A percentile compares a stretch with the other conserved stretches of the same genome.
phyloP scores from a whole-genome alignment of 2,888 invertebrate genomes.

The Drosophila gaucha region DNA sequence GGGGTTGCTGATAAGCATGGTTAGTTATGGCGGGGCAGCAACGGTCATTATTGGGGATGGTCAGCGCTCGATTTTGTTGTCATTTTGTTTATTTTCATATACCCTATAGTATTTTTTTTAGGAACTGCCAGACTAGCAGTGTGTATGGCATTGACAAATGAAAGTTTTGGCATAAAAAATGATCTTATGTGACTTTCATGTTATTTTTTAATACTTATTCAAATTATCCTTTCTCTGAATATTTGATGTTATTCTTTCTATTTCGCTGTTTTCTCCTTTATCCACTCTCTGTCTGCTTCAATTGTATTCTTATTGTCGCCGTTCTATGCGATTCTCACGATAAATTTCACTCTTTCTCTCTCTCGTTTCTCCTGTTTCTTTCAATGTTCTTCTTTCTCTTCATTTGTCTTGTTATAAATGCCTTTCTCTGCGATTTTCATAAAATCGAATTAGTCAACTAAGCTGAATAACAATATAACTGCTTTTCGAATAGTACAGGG shows the following conservation, averaged over 20 bases:
- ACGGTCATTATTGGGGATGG: slow-evolving; percentile 28
- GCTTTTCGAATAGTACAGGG: neutral
- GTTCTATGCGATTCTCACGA: no score
- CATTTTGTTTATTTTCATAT: slow-evolving; percentile 25
- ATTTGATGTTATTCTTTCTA: neutral
- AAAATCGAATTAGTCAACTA: no score
- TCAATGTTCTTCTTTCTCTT: no score
- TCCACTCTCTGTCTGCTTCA: neutral
- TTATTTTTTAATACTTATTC: neutral
- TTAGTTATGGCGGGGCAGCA: neutral
- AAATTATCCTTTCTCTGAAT: no score
- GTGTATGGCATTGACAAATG: neutral
- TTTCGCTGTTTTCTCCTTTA: neutral
- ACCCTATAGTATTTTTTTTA: neutral
- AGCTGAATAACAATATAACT: neutral
- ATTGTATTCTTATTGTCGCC: no score
- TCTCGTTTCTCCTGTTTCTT: neutral
- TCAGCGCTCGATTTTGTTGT: slow-evolving; percentile 38
- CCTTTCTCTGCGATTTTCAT: neutral
- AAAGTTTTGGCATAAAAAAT: neutral
- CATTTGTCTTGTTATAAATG: neutral
- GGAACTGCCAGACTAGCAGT: neutral
- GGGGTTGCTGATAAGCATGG: slow-evolving; percentile 8
- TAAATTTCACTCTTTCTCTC: neutral
- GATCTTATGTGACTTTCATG: neutral